Base-by-base conservation (phyloP, 1,140 invertebrate genomes). In the Potamilus streckersoni region DNA sequence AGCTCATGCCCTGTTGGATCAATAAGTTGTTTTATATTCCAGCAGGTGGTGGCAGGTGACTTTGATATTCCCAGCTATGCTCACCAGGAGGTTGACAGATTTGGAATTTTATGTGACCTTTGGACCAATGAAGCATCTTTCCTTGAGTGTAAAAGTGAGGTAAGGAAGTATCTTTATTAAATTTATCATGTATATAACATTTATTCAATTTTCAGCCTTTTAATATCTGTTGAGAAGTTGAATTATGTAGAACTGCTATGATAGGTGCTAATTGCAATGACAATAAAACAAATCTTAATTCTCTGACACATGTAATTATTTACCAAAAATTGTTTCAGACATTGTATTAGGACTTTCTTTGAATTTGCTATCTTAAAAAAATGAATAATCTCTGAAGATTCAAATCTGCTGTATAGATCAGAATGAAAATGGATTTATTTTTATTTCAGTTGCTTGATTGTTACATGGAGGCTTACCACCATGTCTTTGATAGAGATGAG, bases 401-500 rank as follows among this genome's bases (percentile, higher is more conserved):
- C 6, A 49, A 49, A 49, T 11, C 38, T 49, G 38, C 38, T 49
- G 38, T 49, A 49, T 49, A 49, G 6, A 49, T 49, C 0, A 49
- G 11, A 49, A 49, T 49, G 38, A 55, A 38, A 64, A 61, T 59
- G 16, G 3, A 4, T 19, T 38, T 64, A 64, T 55, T 73, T 66
- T 69, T 61, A 55, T 82, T 80, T 65, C 71, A 90, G 88, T 73
- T 90, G 64, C 20, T 90, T 20, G 88, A 90, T 69, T 89, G 89
- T 73, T 90, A 90, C 77, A 78, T 85, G 69, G 89, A 90, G 71
- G 88, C 87, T 0, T 90, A 90, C 71, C 86, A 89, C 57, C 86
- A 90, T 80, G 84, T 89, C 31, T 87, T 86, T 82, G 89, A 90
- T 64, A 80, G 86, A 71, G 88, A 89, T 71, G 89, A 90, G 78